Base-by-base conservation (phyloP, 1,140 invertebrate genomes). In the Heliconius himera region DNA sequence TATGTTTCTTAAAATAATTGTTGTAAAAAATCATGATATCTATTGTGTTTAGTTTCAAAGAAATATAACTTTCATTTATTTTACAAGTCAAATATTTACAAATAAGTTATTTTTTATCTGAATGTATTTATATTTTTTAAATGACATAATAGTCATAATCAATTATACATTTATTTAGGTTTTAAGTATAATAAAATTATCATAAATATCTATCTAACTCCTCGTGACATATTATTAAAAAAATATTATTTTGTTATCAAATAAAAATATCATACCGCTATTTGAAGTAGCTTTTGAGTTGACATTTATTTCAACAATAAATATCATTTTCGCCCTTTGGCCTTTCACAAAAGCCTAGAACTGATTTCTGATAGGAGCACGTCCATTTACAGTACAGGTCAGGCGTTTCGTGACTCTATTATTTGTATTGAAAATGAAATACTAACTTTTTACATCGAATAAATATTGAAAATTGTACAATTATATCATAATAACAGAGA, bases 241-340 rank as follows among this genome's bases (percentile, higher is more conserved):
- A 56, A 56, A 22, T 54, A 54, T 3, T 22, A 56, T 56, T 56
- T 56, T 51, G 1, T 22, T 22, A 11, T 11, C 8, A 22, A 56
- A 56, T 9, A 56, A n/a, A 22, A 22, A 22, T 56, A 11, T 56
- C 8, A 56, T 11, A 56, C 0, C 20, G 3, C 20, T 56, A 56
- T 56, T 22, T 56, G 54, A 22, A 22, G 20, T 56, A 56, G 9
- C 54, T 22, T 56, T 56, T 22, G 8, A 56, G 20, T 56, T 56
- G 54, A 22, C 54, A 56, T 56, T 56, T 56, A 56, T 56, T 56
- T 56, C 54, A 56, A 56, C 54, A 56, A 70, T 33, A 70, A 70
- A 70, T 70, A 36, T 70, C 5, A 70, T 33, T 56, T 8, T 56
- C n/a, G n/a, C 54, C 54, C 54, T 56, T 56, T 56, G 20, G n/a